Evolutionary conservation across 2,797 vertebrate species (phyloP).

Genomic region (Sebastes goodei): DNA sequence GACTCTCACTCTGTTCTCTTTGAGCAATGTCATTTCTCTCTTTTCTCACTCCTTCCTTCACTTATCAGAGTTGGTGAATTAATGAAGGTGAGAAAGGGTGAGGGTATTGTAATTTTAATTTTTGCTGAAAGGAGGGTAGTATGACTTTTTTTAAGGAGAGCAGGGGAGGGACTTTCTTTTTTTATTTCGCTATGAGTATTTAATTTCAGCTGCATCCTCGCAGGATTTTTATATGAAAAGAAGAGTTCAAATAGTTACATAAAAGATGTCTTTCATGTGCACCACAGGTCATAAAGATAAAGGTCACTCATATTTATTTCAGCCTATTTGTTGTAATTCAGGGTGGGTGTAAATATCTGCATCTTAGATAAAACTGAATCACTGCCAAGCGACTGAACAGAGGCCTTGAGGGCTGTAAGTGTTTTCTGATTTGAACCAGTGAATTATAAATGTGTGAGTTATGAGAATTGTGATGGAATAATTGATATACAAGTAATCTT

Average conservation of each 20-base stretch:
- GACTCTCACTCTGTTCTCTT: conserved; percentile 39
- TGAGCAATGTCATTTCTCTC: conserved; percentile 50
- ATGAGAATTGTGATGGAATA: background rate
- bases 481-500: too few relatives aligned
- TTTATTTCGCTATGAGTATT: background rate
- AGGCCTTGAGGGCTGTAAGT: background rate
- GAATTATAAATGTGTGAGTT: background rate
- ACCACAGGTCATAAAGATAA: background rate
- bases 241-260: background rate
- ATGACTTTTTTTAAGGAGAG: background rate
- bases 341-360: background rate
- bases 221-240: background rate
- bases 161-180: background rate
- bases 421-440: background rate
- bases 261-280: background rate
- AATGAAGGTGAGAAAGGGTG: conserved; percentile 47
- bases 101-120: background rate
- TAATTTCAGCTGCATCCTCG: background rate
- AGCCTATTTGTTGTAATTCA: background rate
- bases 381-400: background rate
- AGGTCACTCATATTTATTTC: background rate
- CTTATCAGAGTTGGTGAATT: conserved; percentile 54
- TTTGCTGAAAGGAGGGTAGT: background rate
- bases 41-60: conserved; percentile 31
- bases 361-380: background rate